phyloP scores from a whole-genome alignment of 35 echinoderm and acorn worm genomes.

The Apostichopus parvimensis region DNA sequence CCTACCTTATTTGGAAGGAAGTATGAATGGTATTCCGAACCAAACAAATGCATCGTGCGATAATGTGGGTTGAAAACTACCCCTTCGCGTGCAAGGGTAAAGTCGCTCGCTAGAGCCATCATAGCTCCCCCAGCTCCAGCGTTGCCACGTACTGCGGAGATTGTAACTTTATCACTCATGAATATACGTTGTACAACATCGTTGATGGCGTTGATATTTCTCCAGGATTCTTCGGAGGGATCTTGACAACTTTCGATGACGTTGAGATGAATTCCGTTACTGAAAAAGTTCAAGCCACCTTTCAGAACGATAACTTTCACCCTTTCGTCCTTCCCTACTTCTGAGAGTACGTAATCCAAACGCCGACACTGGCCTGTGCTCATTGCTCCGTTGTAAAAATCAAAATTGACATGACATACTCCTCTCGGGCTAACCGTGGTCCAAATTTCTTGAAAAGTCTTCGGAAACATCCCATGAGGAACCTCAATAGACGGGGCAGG shows the following conservation, averaged over 20 bases:
- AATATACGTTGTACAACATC: conserved; percentile 40
- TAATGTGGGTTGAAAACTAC: conserved; percentile 29
- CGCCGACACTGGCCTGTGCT: neutral
- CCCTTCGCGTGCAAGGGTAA: neutral
- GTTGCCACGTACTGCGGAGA: neutral
- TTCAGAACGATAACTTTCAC: conserved; percentile 17
- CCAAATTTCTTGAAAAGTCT: conserved; percentile 26
- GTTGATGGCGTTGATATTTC: conserved; percentile 41
- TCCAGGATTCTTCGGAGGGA: conserved; percentile 13
- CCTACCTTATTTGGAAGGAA: conserved; percentile 20
- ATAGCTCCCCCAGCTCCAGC: conserved; percentile 22
- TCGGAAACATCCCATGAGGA: conserved; percentile 6
- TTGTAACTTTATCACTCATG: conserved; percentile 11
- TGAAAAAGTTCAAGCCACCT: conserved; percentile 27
- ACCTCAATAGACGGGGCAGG: neutral
- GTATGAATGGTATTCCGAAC: conserved; percentile 10
- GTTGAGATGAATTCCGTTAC: conserved; percentile 21
- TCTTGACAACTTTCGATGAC: neutral
- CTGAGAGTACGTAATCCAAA: neutral
- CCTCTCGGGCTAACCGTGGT: neutral
- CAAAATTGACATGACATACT: conserved; percentile 15
- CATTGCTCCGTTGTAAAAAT: conserved; percentile 38
- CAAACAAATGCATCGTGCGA: conserved; percentile 9
- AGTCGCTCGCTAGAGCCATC: conserved; percentile 13
- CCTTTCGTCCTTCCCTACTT: neutral